Percentiles rank a stretch among this genome's conserved stretches.
Conservation (phyloP, 2,797 vertebrate species). For the Trichosurus vulpecula region DNA sequence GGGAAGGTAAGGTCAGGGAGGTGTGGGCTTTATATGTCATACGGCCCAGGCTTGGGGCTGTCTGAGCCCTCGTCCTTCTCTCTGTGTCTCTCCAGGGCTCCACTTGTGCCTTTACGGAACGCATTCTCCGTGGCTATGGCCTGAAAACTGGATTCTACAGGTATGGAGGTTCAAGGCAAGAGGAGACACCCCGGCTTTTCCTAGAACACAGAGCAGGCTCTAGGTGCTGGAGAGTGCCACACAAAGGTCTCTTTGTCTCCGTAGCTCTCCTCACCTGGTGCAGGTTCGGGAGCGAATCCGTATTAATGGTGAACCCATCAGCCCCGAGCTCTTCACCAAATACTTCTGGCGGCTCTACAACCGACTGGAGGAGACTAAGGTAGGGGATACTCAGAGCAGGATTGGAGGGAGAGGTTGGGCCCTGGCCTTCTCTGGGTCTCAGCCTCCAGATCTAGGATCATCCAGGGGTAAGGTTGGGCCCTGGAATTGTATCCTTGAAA, state of each 20-base stretch:
- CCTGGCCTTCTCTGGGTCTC: background rate
- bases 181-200: background rate
- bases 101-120: constrained; percentile 93
- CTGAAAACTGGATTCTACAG: constrained; percentile 97
- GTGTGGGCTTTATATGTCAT: accelerated
- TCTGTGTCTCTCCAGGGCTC: constrained; percentile 87
- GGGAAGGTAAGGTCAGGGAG: constrained; percentile 90
- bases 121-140: constrained; percentile 92
- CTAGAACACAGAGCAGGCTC: background rate
- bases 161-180: constrained; percentile 78
- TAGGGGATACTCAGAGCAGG: constrained; percentile 65
- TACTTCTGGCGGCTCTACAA: constrained; percentile 96
- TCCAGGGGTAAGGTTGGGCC: background rate
- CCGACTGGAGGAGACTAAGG: constrained; percentile 92
- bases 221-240: background rate
- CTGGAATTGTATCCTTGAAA: background rate
- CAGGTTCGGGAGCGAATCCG: constrained; percentile 96
- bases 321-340: constrained; percentile 94
- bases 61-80: background rate
- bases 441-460: background rate
- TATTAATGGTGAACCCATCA: constrained; percentile 94
- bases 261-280: constrained; percentile 96
- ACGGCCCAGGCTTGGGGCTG: background rate
- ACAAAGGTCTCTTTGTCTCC: constrained; percentile 17
- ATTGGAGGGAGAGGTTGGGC: background rate